Conservation (phyloP, 2,888 invertebrate species). For the Gasteruption jaculator region DNA sequence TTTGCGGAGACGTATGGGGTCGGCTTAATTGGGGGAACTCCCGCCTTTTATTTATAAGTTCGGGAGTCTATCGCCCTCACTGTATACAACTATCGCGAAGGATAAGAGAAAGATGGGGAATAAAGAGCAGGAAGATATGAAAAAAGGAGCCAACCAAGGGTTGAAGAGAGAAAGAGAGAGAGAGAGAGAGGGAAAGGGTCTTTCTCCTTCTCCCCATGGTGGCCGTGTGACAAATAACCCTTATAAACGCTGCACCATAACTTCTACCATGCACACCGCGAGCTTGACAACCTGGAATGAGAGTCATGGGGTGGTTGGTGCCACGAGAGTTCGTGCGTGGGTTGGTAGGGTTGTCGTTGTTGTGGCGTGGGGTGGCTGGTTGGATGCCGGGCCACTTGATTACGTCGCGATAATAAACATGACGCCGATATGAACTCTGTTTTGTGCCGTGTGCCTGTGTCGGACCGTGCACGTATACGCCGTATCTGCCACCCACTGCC, state of each 20-base stretch:
- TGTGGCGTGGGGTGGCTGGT: slow-evolving; percentile 23
- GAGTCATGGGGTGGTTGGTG: slow-evolving; percentile 31
- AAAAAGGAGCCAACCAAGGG: too few relatives aligned
- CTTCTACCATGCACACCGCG: slow-evolving; percentile 27
- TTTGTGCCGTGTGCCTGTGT: slow-evolving; percentile 16
- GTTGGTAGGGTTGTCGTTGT: slow-evolving; percentile 18
- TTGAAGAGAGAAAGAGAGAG: slow-evolving; percentile 17
- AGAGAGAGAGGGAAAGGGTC: slow-evolving; percentile 17
- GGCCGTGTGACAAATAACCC: slow-evolving; percentile 48
- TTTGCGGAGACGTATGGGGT: slow-evolving; percentile 45
- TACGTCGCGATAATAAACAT: slow-evolving; percentile 48
- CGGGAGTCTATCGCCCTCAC: slow-evolving; percentile 43
- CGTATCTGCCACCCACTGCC: slow-evolving; percentile 8
- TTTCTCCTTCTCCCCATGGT: slow-evolving; percentile 16
- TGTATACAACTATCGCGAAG: slow-evolving; percentile 14
- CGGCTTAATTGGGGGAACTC: slow-evolving; percentile 46
- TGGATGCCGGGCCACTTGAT: slow-evolving; percentile 43
- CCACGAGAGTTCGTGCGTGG: slow-evolving; percentile 18
- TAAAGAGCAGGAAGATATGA: too few relatives aligned
- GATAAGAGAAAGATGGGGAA: too few relatives aligned
- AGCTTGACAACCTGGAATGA: slow-evolving; percentile 41
- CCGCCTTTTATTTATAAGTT: slow-evolving; percentile 49
- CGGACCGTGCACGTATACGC: slow-evolving; percentile 6
- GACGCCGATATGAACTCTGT: slow-evolving; percentile 46
- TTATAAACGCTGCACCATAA: slow-evolving; percentile 46